Evolutionary conservation across 2,888 invertebrate genomes (phyloP), one percentile per base, ranked within the genome.

Genomic region (Lasioglossum villosulum): DNA sequence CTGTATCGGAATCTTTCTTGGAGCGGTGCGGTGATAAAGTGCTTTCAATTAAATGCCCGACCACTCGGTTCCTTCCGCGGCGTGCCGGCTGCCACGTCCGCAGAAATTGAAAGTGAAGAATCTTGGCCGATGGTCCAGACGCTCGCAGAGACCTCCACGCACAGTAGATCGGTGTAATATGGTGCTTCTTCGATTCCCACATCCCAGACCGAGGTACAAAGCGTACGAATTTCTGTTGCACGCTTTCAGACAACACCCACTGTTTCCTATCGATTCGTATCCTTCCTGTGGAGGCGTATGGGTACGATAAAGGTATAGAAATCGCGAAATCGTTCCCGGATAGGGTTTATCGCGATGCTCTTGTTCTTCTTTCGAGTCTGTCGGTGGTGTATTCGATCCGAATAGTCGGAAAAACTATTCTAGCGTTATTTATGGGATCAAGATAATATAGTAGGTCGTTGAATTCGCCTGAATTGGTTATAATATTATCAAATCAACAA

Each of bases 191-290:
- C 27, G 27, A 30, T 45, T 27, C 71, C 30, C 27, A 6, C 14
- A 45, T 30, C 45, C 19, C 30, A 30, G 23, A 19, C 27, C 30
- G 2, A 23, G 23, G 34, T 34, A 72, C 48, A 72, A 72, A 72
- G 72, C 72, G 72, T 72, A 72, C 45, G 72, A 72, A 72, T 72
- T 72, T 48, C 34, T 30, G 72, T 72, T 72, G 72, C 48, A 72
- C 72, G 72, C 72, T 72, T 48, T 48, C 72, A 10, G 19, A 10
- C 48, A 27, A 16, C 12, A 1, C 12, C 3, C 6, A 71, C 23
- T 23, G 23, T 23, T 52, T 45, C 27, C 27, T 4, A 27, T 59
- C 59, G 59, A 59, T 27, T 59, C 14, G 27, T 5, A 59, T 59
- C 16, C 23, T 45, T 19, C 5, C 12, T 8, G 48, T 23, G 8